phyloP scores from a whole-genome alignment of 2,113 vertebrate genomes.

The Poecile atricapillus region DNA sequence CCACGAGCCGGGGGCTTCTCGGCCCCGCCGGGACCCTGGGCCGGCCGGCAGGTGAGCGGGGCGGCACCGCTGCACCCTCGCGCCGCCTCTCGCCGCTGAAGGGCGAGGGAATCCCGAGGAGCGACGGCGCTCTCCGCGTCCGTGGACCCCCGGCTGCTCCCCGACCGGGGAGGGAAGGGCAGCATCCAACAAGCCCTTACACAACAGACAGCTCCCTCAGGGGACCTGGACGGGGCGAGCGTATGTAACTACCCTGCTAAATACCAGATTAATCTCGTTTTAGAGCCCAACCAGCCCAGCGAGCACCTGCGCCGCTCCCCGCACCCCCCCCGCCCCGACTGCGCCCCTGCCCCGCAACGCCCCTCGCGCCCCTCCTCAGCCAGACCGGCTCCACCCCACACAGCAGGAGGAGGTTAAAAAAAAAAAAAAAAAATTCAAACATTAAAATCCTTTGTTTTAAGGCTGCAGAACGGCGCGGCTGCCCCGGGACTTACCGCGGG shows the following conservation, averaged over 20 bases:
- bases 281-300: neutral
- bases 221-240: neutral
- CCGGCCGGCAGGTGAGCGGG: neutral
- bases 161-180: neutral
- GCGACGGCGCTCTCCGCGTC: neutral
- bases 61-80: neutral
- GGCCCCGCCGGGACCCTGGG: neutral
- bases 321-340: neutral
- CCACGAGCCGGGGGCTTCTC: neutral
- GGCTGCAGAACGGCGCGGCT: neutral
- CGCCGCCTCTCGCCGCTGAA: neutral
- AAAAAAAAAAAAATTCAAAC: rapidly evolving
- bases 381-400: neutral
- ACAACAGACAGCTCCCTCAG: neutral
- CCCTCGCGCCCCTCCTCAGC: neutral
- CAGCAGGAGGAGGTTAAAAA: rapidly evolving
- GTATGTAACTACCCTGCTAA: constrained; percentile 47
- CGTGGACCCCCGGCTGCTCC: neutral
- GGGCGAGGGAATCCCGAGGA: neutral
- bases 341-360: neutral
- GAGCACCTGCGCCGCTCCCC: neutral
- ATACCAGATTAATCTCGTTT: constrained; percentile 9
- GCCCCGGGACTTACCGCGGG: constrained; percentile 49
- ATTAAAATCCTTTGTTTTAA: neutral
- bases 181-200: neutral